Evolutionary conservation across 2,113 vertebrate species (phyloP), one percentile per base, ranked within the genome.

Genomic region (Xiphophorus hellerii): DNA sequence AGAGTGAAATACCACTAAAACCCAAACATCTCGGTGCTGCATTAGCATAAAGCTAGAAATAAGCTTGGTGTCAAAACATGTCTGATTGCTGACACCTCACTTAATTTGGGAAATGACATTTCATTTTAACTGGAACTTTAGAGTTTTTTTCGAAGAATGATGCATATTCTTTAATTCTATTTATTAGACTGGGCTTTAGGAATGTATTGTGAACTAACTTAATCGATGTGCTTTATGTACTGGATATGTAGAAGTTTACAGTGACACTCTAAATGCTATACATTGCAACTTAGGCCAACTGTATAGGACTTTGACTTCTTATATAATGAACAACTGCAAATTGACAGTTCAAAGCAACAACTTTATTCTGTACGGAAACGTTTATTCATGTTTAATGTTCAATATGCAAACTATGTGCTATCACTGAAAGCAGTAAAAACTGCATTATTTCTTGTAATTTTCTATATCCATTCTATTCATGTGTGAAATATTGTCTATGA

Each of bases 21-120:
- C 81, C 75, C 69, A 82, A 80, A 78, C 80, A 84, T 79, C 75
- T 86, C 72, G 8, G 15, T 60, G 60, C 67, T 20, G 17, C 63
- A 90, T 90, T 85, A 81, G 73, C 85, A 87, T 86, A 51, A 75
- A 84, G 81, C 78, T 82, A 77, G 73, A 77, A 88, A 89, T 87
- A 84, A 84, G 69, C 66, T 83, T 71, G 33, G 54, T 83, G 84
- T 89, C 86, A 78, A 76, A 79, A 83, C 58, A 54, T 5, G 54
- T 20, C 69, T 82, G 73, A 82, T 86, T 76, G 72, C 78, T 80
- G 85, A 85, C 68, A 88, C 63, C 60, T 84, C 60, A 78, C 70
- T 84, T 76, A 71, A 48, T 88, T 84, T 78, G 58, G 84, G 64
- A 88, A 78, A 81, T 77, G 42, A 58, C 65, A 76, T 84, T 64